phyloP scores from a whole-genome alignment of 2,113 vertebrate species.

The Microcebus jonahi region DNA sequence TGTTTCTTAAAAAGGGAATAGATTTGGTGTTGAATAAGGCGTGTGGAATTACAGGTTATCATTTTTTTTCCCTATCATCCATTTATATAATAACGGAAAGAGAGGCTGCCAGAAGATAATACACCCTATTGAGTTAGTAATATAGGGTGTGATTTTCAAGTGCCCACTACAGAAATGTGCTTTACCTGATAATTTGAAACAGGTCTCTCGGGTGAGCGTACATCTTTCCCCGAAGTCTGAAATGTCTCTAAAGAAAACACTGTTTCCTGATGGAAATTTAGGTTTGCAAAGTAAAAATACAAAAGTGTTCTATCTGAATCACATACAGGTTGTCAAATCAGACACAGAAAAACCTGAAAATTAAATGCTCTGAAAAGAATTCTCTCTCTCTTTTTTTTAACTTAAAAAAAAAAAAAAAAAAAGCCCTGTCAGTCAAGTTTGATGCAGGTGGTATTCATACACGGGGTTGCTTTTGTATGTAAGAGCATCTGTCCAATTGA shows the following conservation, averaged over 20 bases:
- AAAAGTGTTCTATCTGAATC: conserved; percentile 14
- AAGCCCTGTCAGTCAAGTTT: conserved; percentile 58
- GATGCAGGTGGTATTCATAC: conserved; percentile 11
- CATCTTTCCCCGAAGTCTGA: conserved; percentile 10
- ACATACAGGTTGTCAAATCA: conserved; percentile 56
- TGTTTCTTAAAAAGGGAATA: conserved; percentile 58
- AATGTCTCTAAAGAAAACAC: conserved; percentile 46
- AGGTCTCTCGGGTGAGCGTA: background rate
- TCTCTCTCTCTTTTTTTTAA: background rate
- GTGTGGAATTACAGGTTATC: conserved; percentile 43
- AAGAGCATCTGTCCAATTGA: conserved; percentile 71
- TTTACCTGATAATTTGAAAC: conserved; percentile 53
- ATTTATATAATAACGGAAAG: conserved; percentile 65
- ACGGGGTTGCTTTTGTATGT: conserved; percentile 43
- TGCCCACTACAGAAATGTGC: conserved; percentile 62
- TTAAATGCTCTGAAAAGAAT: conserved; percentile 59
- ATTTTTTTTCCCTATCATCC: conserved; percentile 26
- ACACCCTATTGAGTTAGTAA: conserved; percentile 53
- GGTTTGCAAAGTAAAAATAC: conserved; percentile 51
- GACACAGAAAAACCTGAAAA: conserved; percentile 64
- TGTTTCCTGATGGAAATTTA: conserved; percentile 42
- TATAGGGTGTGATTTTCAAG: conserved; percentile 66
- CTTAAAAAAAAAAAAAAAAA: background rate
- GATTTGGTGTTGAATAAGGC: conserved; percentile 34
- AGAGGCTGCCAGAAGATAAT: conserved; percentile 54